Conservation (phyloP, 1,140 invertebrate genomes). For the Pogonomyrmex californicus region DNA sequence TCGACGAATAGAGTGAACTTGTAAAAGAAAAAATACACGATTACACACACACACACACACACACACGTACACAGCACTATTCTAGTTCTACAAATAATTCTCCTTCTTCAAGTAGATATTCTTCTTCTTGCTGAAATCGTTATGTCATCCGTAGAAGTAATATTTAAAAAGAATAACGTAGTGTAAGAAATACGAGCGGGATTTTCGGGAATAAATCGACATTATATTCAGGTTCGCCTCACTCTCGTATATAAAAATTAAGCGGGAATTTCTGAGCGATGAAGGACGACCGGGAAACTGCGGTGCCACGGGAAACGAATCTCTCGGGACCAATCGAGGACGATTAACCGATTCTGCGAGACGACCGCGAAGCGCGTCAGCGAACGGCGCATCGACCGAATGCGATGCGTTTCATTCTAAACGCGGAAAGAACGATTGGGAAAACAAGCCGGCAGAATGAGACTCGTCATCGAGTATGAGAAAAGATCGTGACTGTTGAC, state of each 20-base stretch:
- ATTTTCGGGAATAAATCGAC: background rate
- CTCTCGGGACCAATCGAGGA: constrained; percentile 1
- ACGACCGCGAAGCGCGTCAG: background rate
- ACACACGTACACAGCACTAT: background rate
- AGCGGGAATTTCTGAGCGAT: background rate
- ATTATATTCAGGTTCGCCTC: background rate
- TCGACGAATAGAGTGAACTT: constrained; percentile 18
- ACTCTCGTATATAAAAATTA: background rate
- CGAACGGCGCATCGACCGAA: constrained; percentile 39
- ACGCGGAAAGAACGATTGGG: background rate
- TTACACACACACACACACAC: no score
- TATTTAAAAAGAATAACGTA: constrained; percentile 12
- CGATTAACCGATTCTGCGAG: constrained; percentile 31
- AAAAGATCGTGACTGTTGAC: constrained; percentile 65
- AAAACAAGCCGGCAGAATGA: background rate
- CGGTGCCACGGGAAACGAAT: background rate
- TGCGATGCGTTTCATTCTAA: background rate
- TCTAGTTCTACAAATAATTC: background rate
- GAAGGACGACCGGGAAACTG: background rate
- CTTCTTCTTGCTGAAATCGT: no score
- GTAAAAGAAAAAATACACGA: no score
- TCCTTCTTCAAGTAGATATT: background rate
- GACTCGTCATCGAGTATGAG: background rate
- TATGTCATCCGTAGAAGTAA: background rate
- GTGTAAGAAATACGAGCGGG: background rate